Base-by-base conservation (phyloP, 2,113 vertebrate species). In the Urocynchramus pylzowi region DNA sequence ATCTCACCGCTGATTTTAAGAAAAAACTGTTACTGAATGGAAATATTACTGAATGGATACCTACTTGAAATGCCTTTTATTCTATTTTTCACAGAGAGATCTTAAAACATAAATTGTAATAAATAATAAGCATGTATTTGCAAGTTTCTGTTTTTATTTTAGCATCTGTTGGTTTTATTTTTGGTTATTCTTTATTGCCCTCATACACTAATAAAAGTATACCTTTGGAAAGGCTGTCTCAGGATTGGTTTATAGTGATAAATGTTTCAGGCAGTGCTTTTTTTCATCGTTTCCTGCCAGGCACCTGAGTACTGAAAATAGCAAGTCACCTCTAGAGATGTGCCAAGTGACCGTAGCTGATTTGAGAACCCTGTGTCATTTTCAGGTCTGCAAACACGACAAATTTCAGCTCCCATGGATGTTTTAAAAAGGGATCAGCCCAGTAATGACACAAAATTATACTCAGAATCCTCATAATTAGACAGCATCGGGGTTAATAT, bases 271-370 rank as follows among this genome's bases (percentile, higher is more conserved):
- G 59, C 39, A 70, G 39, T 41, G 12, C 60, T 87, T 93, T 85
- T 91, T 33, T 54, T 67, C 61, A 42, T 79, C 0, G 0, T 83
- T 77, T 91, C 30, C 54, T 88, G 50, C 27, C 68, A 63, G 59
- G 24, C 63, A 85, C 63, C 63, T 88, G 50, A 85, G 45, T 30
- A 47, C 75, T 83, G 91, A 87, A 93, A 93, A 96, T 54, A 96
- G 19, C 54, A 89, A 85, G 42, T 87, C 74, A 88, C 68, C 80
- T 96, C 84, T 78, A 84, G 92, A 96, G 64, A 50, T 47, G 52
- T 75, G 56, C 42, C 86, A 81, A 91, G 59, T 45, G 61, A 93
- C 87, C 4, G 1, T 44, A 84, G 45, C 63, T 83, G 76, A 88
- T 93, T 79, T 88, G 54, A 77, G 64, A 94, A 37, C 39, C 11